A percentile compares a stretch with the other conserved stretches of the same genome.
phyloP scores from a whole-genome alignment of 2,888 invertebrate genomes.

The Cordilura impudica region DNA sequence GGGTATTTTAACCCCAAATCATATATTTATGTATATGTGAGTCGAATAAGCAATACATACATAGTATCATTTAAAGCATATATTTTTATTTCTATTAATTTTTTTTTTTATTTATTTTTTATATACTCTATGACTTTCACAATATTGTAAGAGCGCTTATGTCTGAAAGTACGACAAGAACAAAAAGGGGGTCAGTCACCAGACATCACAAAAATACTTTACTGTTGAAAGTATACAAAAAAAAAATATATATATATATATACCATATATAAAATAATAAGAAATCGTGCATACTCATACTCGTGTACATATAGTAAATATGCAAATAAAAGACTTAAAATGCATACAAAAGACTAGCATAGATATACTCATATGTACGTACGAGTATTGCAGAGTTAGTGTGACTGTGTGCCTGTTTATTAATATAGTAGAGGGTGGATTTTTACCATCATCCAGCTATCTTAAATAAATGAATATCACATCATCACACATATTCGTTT shows the following conservation, averaged over 20 bases:
- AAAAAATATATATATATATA: no score
- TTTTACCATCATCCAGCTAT: slow-evolving; percentile 30
- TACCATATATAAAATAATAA: slow-evolving; percentile 12
- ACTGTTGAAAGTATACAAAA: slow-evolving; percentile 9
- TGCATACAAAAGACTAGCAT: not conserved
- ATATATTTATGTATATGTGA: slow-evolving; percentile 22
- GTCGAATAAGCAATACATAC: slow-evolving; percentile 13
- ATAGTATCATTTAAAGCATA: slow-evolving; percentile 32
- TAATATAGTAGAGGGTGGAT: slow-evolving; percentile 44
- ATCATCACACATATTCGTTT: not conserved
- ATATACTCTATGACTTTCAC: not conserved
- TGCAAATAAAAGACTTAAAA: not conserved
- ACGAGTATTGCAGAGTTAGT: not conserved
- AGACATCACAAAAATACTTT: slow-evolving; percentile 46
- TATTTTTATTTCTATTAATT: slow-evolving; percentile 6
- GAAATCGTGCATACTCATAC: slow-evolving; percentile 5
- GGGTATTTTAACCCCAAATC: slow-evolving; percentile 56
- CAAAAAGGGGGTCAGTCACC: slow-evolving; percentile 52
- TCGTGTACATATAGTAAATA: not conserved
- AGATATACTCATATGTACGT: not conserved
- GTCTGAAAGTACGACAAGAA: not conserved
- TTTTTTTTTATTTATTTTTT: not conserved
- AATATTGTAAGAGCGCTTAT: not conserved
- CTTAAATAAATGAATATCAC: slow-evolving; percentile 22
- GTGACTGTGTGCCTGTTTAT: not conserved